A percentile compares a stretch with the other conserved stretches of the same genome.
phyloP scores from a whole-genome alignment of 2,888 invertebrate species.

The Caenorhabditis becei region DNA sequence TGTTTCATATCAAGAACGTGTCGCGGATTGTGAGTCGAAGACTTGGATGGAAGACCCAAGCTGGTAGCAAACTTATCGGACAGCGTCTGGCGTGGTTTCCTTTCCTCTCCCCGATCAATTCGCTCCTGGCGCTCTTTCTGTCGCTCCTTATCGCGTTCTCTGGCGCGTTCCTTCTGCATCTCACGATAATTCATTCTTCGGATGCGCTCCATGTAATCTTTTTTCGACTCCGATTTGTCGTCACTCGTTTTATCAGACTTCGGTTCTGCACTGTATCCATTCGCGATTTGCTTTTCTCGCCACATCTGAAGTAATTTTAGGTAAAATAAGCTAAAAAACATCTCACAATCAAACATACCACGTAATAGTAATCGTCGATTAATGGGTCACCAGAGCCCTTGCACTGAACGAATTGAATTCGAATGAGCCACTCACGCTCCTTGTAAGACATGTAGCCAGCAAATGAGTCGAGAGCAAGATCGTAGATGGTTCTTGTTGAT shows the following conservation, averaged over 20 bases:
- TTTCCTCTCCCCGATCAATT: conserved; percentile 53
- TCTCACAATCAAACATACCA: conserved; percentile 83
- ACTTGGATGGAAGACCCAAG: conserved; percentile 66
- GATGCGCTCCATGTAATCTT: conserved; percentile 44
- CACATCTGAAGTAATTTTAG: conserved; percentile 64
- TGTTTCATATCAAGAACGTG: conserved; percentile 69
- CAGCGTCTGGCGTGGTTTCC: conserved; percentile 43
- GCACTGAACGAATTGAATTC: conserved; percentile 92
- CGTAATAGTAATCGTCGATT: conserved; percentile 97
- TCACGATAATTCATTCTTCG: conserved; percentile 59
- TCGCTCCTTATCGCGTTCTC: conserved; percentile 47
- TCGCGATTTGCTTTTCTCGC: conserved; percentile 64
- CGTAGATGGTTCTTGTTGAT: conserved; percentile 77
- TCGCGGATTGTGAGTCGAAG: conserved; percentile 71
- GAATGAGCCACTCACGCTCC: conserved; percentile 96
- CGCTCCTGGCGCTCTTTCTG: conserved; percentile 46
- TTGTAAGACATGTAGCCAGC: conserved; percentile 92
- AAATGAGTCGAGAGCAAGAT: conserved; percentile 79
- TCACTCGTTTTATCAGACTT: conserved; percentile 21
- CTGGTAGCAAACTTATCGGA: conserved; percentile 64
- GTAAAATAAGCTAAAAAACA: too few relatives aligned
- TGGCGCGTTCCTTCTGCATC: conserved; percentile 57
- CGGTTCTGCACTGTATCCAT: conserved; percentile 53
- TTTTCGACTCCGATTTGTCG: conserved; percentile 38
- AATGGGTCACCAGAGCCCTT: conserved; percentile 95